A percentile compares a stretch with the other conserved stretches of the same genome.
Evolutionary conservation across 2,797 vertebrate species (phyloP).

Genomic region (Alauda arvensis): DNA sequence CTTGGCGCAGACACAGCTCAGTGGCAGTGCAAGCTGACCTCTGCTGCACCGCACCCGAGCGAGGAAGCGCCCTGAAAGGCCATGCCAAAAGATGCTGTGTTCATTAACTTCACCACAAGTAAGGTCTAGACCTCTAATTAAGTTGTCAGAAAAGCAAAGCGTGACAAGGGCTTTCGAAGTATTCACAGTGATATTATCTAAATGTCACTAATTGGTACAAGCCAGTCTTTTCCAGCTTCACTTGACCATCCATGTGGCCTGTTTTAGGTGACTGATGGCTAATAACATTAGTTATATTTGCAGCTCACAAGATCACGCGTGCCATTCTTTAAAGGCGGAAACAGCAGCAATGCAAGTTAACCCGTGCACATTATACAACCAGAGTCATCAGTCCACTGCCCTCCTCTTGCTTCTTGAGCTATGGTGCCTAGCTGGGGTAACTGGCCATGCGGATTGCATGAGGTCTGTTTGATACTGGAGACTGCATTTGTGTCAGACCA

Average conservation of each 20-base stretch:
- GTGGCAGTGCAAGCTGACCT: background rate
- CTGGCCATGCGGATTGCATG: background rate
- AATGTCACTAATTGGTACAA: constrained; percentile 10
- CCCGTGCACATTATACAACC: background rate
- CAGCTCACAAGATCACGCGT: background rate
- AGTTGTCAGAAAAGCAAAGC: background rate
- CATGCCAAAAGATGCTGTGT: background rate
- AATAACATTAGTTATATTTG: background rate
- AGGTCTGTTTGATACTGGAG: background rate
- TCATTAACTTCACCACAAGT: constrained; percentile 21
- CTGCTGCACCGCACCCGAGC: background rate
- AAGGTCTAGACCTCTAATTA: constrained; percentile 33
- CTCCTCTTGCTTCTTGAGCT: background rate
- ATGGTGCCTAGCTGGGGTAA: background rate
- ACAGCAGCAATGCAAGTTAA: background rate
- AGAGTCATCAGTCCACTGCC: background rate
- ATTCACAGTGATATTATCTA: background rate
- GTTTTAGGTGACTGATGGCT: background rate
- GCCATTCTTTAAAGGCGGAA: background rate
- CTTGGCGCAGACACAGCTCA: rapidly evolving
- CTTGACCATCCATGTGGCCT: background rate
- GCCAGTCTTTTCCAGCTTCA: background rate
- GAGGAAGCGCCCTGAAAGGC: background rate
- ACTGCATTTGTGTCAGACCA: background rate
- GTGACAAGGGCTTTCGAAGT: background rate